Evolutionary conservation across 2,888 invertebrate genomes (phyloP).

Genomic region (Aporophyla lueneburgensis): DNA sequence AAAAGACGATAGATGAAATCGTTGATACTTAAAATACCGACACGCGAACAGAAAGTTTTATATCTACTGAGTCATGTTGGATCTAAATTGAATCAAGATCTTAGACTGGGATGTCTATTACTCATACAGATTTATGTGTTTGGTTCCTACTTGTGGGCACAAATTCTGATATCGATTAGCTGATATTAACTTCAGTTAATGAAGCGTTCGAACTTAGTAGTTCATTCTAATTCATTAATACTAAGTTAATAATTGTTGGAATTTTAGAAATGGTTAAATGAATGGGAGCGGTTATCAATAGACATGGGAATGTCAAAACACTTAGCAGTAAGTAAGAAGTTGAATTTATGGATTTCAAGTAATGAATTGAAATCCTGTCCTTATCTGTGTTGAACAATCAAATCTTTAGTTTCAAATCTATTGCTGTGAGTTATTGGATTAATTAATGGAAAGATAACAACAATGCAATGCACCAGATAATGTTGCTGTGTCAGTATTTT

Average conservation of each 20-base stretch:
- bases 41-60: slow-evolving; percentile 68
- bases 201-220: slow-evolving; percentile 18
- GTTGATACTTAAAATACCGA: slow-evolving; percentile 65
- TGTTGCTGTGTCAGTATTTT: slow-evolving; percentile 20
- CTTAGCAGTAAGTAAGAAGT: slow-evolving; percentile 26
- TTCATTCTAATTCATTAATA: not conserved
- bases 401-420: slow-evolving; percentile 55
- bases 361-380: slow-evolving; percentile 36
- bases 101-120: slow-evolving; percentile 55
- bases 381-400: slow-evolving; percentile 53
- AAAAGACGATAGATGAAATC: slow-evolving; percentile 62
- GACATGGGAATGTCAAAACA: slow-evolving; percentile 24
- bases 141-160: slow-evolving; percentile 24
- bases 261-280: not conserved
- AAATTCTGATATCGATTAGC: slow-evolving; percentile 52
- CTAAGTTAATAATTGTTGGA: not conserved
- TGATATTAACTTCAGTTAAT: slow-evolving; percentile 41
- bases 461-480: slow-evolving; percentile 35
- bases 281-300: not conserved
- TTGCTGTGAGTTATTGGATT: slow-evolving; percentile 55
- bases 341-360: slow-evolving; percentile 46
- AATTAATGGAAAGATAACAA: slow-evolving; percentile 58
- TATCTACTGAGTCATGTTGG: slow-evolving; percentile 62
- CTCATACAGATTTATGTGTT: slow-evolving; percentile 61
- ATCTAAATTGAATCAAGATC: slow-evolving; percentile 72